Evolutionary conservation across 1,140 invertebrate species (phyloP).

Genomic region (Dendroctonus ponderosae): DNA sequence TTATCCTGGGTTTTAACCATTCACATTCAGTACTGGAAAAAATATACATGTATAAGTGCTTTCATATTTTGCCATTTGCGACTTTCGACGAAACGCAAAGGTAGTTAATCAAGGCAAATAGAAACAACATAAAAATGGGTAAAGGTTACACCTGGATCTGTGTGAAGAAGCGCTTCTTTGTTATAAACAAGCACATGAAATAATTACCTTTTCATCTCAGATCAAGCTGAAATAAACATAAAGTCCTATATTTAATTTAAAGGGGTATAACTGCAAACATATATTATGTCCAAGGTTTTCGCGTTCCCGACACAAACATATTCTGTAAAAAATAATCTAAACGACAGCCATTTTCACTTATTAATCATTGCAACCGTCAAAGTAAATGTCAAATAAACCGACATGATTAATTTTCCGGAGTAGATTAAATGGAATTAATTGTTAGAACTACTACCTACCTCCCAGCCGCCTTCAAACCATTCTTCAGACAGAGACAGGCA

Average conservation of each 20-base stretch:
- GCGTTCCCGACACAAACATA: constrained; percentile 23
- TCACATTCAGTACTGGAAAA: not conserved
- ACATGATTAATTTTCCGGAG: not conserved
- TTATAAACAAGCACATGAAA: constrained; percentile 15
- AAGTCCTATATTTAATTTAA: constrained; percentile 20
- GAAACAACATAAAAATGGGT: not conserved
- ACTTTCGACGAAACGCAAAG: not conserved
- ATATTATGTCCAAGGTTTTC: not conserved
- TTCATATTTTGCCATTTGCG: not conserved
- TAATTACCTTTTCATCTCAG: constrained; percentile 23
- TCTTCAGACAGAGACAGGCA: too few relatives aligned
- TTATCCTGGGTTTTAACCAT: not conserved
- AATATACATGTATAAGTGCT: not conserved
- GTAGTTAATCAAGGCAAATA: not conserved
- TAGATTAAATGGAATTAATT: too few relatives aligned
- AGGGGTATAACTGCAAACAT: not conserved
- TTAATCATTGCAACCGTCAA: constrained; percentile 16
- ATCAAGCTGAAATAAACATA: constrained; percentile 6
- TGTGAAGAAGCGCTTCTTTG: constrained; percentile 20
- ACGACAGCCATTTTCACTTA: constrained; percentile 22
- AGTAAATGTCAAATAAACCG: not conserved
- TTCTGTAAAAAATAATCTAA: constrained; percentile 16
- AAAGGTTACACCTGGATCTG: constrained; percentile 12
- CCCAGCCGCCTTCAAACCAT: too few relatives aligned
- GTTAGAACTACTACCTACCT: too few relatives aligned